Conservation (phyloP, 2,113 vertebrate species). For the Pachypanchax playfairii region DNA sequence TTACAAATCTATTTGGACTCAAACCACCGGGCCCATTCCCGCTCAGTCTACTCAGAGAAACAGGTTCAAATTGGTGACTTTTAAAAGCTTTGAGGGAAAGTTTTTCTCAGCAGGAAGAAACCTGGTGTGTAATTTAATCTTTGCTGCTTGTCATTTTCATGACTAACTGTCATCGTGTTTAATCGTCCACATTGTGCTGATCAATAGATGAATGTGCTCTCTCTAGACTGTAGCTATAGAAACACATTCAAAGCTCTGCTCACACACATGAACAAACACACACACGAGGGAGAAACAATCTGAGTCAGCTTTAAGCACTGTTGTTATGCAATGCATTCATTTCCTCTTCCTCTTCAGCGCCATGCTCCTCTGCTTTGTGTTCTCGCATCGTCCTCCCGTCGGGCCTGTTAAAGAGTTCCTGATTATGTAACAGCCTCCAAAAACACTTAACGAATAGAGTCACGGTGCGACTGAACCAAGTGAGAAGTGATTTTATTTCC, state of each 20-base stretch:
- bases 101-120: conserved; percentile 6
- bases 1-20: conserved; percentile 38
- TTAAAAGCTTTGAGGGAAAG: conserved; percentile 40
- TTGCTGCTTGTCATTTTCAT: conserved; percentile 11
- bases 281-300: conserved; percentile 28
- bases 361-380: conserved; percentile 36
- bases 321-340: conserved; percentile 65
- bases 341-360: conserved; percentile 43
- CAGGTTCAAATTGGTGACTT: conserved; percentile 35
- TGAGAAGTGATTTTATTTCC: conserved; percentile 1
- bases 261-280: conserved; percentile 15
- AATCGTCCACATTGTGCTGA: conserved; percentile 51
- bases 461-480: conserved; percentile 8
- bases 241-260: conserved; percentile 53
- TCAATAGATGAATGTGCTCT: conserved; percentile 51
- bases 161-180: conserved; percentile 26
- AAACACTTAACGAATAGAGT: conserved; percentile 15
- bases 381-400: conserved; percentile 40
- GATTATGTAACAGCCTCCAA: conserved; percentile 46
- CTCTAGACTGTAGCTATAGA: conserved; percentile 67
- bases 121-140: conserved; percentile 24
- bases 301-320: conserved; percentile 54
- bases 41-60: conserved; percentile 9
- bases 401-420: conserved; percentile 20
- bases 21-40: conserved; percentile 15